phyloP scores from a whole-genome alignment of 2,113 vertebrate genomes.

The Dolichotis patagonum region DNA sequence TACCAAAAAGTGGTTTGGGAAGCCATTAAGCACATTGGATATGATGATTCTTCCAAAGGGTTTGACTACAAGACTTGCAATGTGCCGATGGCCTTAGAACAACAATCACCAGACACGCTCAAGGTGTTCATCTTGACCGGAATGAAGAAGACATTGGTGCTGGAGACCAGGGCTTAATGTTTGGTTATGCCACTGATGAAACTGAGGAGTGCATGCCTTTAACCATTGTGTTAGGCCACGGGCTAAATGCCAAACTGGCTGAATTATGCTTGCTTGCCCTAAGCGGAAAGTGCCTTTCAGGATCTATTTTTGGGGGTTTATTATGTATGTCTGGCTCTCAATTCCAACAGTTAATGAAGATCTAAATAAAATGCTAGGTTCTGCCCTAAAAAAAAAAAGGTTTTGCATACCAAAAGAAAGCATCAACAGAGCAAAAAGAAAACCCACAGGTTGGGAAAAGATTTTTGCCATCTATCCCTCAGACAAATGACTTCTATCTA shows the following conservation, averaged over 20 bases:
- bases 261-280: constrained; percentile 91
- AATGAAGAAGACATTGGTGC: constrained; percentile 97
- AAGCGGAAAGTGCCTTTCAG: constrained; percentile 92
- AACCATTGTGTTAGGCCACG: constrained; percentile 96
- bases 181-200: constrained; percentile 98
- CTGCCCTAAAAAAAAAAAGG: constrained; percentile 67
- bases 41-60: constrained; percentile 97
- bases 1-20: constrained; percentile 97
- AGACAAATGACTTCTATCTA: no score
- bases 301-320: constrained; percentile 86
- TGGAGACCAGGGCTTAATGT: constrained; percentile 99
- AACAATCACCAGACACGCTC: constrained; percentile 97
- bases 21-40: constrained; percentile 96
- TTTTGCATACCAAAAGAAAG: no score
- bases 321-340: constrained; percentile 88
- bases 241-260: constrained; percentile 96
- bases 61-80: constrained; percentile 99
- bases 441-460: no score
- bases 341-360: constrained; percentile 85
- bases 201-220: constrained; percentile 98
- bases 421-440: no score
- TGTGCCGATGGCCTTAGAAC: constrained; percentile 97
- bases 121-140: constrained; percentile 96
- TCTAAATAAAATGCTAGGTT: constrained; percentile 89
- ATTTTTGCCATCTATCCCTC: no score